Evolutionary conservation across 2,888 invertebrate species (phyloP), one percentile per base, ranked within the genome.

Genomic region (Hesperia comma): DNA sequence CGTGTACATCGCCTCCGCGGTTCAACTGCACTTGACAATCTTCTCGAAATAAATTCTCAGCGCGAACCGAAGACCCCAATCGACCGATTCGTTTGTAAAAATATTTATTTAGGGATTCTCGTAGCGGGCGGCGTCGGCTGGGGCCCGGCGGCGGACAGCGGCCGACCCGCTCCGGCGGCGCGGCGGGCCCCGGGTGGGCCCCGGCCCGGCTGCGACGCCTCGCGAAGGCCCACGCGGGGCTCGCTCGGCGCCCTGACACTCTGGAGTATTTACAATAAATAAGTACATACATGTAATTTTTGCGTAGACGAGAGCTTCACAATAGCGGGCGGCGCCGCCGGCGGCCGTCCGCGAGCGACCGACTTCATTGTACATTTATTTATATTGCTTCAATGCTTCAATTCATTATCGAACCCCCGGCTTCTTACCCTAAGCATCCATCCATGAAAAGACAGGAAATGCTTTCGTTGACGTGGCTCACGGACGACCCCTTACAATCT

Each of bases 211-310:
- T 10, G 33, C 6, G 33, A 1, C 33, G 5, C 33, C 5, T 0
- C 60, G 7, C 43, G n/a, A 17, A 33, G 41, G 53, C 57, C 15
- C 57, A 37, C 61, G 41, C 26, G 12, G 8, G 2, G 10, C 37
- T 1, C 37, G 37, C 37, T 8, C 56, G 21, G n/a, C 26, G 12
- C 15, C 2, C 55, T 33, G 32, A 8, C 41, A 10, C 43, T 57
- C 21, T 63, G 71, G 70, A 73, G 74, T 83, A 83, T 84, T 81
- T 84, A 85, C 82, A 85, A 81, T 80, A 82, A 82, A 82, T 82
- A 85, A 84, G 85, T 85, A 84, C 83, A 82, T 68, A 69, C 26
- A 64, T 49, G 54, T 54, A 73, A 77, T 77, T 76, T 79, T 79
- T 71, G 76, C 71, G 69, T 70, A 69, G 70, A 61, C 70, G 61